Evolutionary conservation across 2,113 vertebrate species (phyloP), one percentile per base, ranked within the genome.

Genomic region (Cinclus cinclus): DNA sequence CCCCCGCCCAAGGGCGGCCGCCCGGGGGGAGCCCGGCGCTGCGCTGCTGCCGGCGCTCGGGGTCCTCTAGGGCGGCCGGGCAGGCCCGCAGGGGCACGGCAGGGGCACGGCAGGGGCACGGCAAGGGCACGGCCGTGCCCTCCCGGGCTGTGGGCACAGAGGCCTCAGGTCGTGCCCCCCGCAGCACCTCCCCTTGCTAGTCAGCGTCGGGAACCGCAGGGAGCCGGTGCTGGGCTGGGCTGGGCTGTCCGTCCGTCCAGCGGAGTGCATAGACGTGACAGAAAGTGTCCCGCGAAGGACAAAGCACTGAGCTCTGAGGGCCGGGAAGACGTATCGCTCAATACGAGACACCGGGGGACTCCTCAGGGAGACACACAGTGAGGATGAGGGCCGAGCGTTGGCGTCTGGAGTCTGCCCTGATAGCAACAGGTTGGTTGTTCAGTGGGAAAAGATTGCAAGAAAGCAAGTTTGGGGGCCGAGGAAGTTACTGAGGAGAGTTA

Each of bases 251-350:
- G 0, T 18, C 50, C 35, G 30, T 47, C 9, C 25, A 0, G 24
- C 13, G 6, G 25, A 21, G 22, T 0, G 27, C 5, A 4, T 0
- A 4, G 60, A 10, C 11, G 7, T 6, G 30, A 3, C 49, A 1
- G 21, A 59, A 39, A 4, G 4, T 1, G 37, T 22, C 37, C 33
- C 18, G 4, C 10, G 6, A 7, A 44, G 58, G 33, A 12, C 24
- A 14, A 53, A 46, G 30, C 31, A 1, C 44, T 10, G 50, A 25
- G 23, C 9, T 19, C 23, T 23, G 49, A 5, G 20, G 3, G 1
- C 0, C 30, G 21, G 28, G 31, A 27, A 8, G 44, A 13, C 25
- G 37, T 15, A 28, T 13, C 1, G 1, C 10, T 35, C 49, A 19
- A 13, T 47, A 6, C 44, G 49, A 82, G 22, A 24, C 13, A 5